Evolutionary conservation across 2,113 vertebrate species (phyloP), one percentile per base, ranked within the genome.

Genomic region (Clupea harengus): DNA sequence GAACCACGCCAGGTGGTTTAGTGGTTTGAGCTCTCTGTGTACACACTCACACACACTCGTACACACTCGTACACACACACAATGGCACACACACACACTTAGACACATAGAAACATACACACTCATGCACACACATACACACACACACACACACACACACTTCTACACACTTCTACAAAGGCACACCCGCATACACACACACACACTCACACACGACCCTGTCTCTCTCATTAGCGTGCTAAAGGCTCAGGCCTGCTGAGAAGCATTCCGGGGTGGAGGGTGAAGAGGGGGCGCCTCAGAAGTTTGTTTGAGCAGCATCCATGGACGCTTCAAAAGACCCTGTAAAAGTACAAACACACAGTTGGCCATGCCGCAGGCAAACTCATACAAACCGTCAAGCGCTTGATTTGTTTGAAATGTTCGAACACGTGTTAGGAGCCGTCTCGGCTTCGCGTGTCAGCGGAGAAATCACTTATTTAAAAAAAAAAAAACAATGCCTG

Each of bases 271-370:
- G n/a, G 64, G 64, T 72, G 64, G 25, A 28, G 25, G 28, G 64
- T 6, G 64, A 22, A 13, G 8, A 80, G 64, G 89, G 28, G 64
- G 64, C 64, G 39, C 39, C 39, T 39, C 2, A 72, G 11, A 28
- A 85, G 85, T 92, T 89, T 91, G 89, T 92, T 93, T 90, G 45
- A 85, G 88, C 47, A 88, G 57, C 60, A 81, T 47, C 54, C 18
- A 11, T 54, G 45, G 11, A 20, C 45, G 28, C 81, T 92, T 95
- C 91, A 94, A 94, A 93, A 90, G 11, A 81, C 84, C 32, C 72
- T 78, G 84, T 57, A 82, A 83, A 72, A 22, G 89, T 47, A 87
- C 57, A 78, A 89, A 90, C 84, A 85, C 87, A 60, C 22, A 25
- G 83, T 10, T 44, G 28, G 54, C 3, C 22, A 11, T 81, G 60